These are phyloP conservation scores for Aphidius ervi DNA, from an alignment of 1,140 invertebrate species.

Conservation along the genomic window DNA sequence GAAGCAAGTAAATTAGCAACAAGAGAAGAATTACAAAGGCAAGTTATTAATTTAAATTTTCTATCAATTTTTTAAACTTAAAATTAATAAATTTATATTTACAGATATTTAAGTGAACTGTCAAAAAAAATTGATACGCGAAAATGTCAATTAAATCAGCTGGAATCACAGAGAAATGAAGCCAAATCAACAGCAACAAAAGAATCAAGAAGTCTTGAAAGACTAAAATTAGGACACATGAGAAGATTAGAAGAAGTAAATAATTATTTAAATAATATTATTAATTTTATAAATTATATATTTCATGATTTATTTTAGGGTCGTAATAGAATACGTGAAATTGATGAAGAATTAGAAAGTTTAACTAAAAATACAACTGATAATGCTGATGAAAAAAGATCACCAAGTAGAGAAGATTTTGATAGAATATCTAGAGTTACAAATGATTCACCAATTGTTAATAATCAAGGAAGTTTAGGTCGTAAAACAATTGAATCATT, in stretches of 20 bases:
- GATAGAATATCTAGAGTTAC: conserved; percentile 82
- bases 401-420: conserved; percentile 78
- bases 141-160: conserved; percentile 60
- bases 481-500: conserved; percentile 83
- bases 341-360: conserved; percentile 60
- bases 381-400: conserved; percentile 54
- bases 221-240: conserved; percentile 58
- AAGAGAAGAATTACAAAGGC: conserved; percentile 76
- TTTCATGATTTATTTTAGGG: conserved; percentile 33
- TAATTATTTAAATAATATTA: conserved; percentile 9
- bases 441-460: conserved; percentile 72
- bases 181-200: conserved; percentile 59
- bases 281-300: conserved; percentile 2
- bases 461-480: conserved; percentile 65
- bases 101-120: conserved; percentile 60
- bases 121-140: conserved; percentile 62
- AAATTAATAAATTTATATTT: conserved; percentile 17
- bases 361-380: conserved; percentile 53
- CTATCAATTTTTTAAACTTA: background rate
- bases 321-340: conserved; percentile 55
- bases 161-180: conserved; percentile 64
- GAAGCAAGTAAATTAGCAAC: conserved; percentile 78
- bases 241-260: conserved; percentile 60
- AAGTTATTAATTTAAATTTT: conserved; percentile 32
- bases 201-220: conserved; percentile 63